Evolutionary conservation across 1,140 invertebrate genomes (phyloP), one percentile per base, ranked within the genome.

Genomic region (Cylas formicarius): DNA sequence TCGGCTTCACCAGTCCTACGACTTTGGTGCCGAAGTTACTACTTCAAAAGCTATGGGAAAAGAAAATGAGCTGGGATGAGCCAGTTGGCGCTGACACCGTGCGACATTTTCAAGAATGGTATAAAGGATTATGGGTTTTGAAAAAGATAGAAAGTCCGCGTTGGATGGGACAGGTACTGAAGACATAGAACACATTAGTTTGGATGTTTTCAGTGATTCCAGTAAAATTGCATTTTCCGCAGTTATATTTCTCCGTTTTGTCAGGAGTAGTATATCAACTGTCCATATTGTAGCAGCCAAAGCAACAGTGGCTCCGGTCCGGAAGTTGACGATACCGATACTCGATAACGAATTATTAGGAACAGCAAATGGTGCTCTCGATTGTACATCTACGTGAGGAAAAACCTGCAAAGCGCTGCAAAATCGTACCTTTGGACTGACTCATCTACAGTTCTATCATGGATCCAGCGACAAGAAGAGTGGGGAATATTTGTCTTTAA

Each of bases 401-500:
- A 34, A 11, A 34, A 33, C 20, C 21, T 20, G 11, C 18, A 34
- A 19, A 16, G 9, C 10, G 36, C n/a, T 28, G 26, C 29, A 4
- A 18, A 34, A 17, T 34, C 10, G 4, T 26, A 40, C 34, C 33
- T 18, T 38, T 55, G 50, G 42, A 33, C 28, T 7, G 50, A 55
- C 39, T 60, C 56, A 2, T 53, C 53, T 9, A 65, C 55, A 1
- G 50, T 57, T 16, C 39, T 61, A 16, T 34, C 55, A 1, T 57
- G 55, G 56, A 53, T 61, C 27, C 27, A 44, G 28, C 27, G 35
- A 10, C 34, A 56, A 29, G 23, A 35, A 4, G 24, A 55, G 29
- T 53, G 57, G 50, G 38, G 50, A 36, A 32, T 32, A 50, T 66
- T 56, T 44, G 50, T 60, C 5, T 3, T 47, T 47, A 33, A 63